Evolutionary conservation across 2,113 vertebrate species (phyloP), one percentile per base, ranked within the genome.

Genomic region (Prionailurus bengalensis): DNA sequence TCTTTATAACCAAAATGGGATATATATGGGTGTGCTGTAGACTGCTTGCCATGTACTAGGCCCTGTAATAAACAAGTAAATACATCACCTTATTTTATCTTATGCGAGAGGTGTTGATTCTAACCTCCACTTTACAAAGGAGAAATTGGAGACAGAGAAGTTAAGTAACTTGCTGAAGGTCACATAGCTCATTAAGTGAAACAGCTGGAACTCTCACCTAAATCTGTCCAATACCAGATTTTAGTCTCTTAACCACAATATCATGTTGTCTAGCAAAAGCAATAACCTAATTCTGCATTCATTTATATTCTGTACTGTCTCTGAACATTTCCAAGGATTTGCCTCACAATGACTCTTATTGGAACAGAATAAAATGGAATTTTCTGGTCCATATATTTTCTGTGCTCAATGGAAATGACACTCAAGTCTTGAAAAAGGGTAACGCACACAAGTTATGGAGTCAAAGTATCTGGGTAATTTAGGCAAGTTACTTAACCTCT

Each of bases 271-370:
- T 92, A 61, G 68, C 39, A 94, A 97, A 96, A 92, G 36, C 63
- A 91, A 23, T 74, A 73, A 45, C 23, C 29, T 42, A 55, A 70
- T 68, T 96, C 87, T 91, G n/a, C 29, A 68, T 83, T 89, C 45
- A 66, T 74, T 87, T 95, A 29, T 66, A 89, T 65, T 81, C 55
- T 93, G 42, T 66, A 42, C 74, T 58, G 5, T 80, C 63, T 51
- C 36, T 61, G 70, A 97, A 89, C 42, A 76, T 92, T 79, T 89
- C 84, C 87, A 91, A 76, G 82, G 79, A 94, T 92, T 92, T 83
- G 27, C 63, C 36, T 73, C 36, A 53, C 9, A n/a, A 27, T 79
- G 73, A 66, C 29, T 71, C 23, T 66, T 71, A 48, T 13, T 82
- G n/a, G 42, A 92, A 90, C 65, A 63, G 36, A 94, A 81, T 90